Conservation (phyloP, 30 jellyfish, hydroid and myxozoan species). For the Cassiopea andromeda region DNA sequence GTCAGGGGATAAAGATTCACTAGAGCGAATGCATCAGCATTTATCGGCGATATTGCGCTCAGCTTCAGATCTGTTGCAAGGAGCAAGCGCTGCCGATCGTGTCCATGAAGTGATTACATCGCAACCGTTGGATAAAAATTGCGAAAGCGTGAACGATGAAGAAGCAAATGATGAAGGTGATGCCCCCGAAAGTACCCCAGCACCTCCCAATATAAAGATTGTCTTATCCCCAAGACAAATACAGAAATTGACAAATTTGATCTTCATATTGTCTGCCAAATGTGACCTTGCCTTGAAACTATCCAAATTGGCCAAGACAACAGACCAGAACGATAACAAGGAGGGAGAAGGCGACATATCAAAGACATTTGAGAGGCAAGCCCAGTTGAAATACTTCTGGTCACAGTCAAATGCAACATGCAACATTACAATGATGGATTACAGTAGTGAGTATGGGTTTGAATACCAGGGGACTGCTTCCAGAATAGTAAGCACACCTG, state of each 20-base stretch:
- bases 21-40: slow-evolving; percentile 38
- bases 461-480: slow-evolving; percentile 81
- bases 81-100: slow-evolving; percentile 29
- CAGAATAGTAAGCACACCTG: slow-evolving; percentile 60
- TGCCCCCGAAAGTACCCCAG: background rate
- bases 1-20: slow-evolving; percentile 52
- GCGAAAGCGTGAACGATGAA: background rate
- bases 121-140: background rate
- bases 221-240: slow-evolving; percentile 58
- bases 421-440: slow-evolving; percentile 50
- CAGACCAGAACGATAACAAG: slow-evolving; percentile 57
- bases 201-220: background rate
- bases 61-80: slow-evolving; percentile 64
- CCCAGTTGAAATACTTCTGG: slow-evolving; percentile 63
- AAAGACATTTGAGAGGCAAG: slow-evolving; percentile 61
- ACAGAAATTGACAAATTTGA: slow-evolving; percentile 66
- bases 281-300: slow-evolving; percentile 67
- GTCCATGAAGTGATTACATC: slow-evolving; percentile 34
- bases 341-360: slow-evolving; percentile 9
- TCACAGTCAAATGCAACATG: slow-evolving; percentile 61
- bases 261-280: slow-evolving; percentile 55
- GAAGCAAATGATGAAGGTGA: background rate
- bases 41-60: slow-evolving; percentile 44
- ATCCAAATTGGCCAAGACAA: slow-evolving; percentile 18
- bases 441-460: slow-evolving; percentile 61